Base-by-base conservation (phyloP, 2,797 vertebrate species). In the Ataeniobius toweri region DNA sequence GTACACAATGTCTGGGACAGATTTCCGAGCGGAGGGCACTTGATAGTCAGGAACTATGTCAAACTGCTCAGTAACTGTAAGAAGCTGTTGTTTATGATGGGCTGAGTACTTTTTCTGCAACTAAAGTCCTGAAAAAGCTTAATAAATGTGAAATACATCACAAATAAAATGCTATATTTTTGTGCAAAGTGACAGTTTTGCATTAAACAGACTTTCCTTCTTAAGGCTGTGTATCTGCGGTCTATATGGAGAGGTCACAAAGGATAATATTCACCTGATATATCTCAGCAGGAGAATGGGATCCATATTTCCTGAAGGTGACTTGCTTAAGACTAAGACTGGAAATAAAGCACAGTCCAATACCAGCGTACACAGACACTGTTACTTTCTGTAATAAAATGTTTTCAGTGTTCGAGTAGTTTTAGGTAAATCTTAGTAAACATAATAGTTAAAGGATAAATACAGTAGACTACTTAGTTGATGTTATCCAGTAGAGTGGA, bases 281-380 rank as follows among this genome's bases (percentile, higher is more conserved):
- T 68, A 10, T 68, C 82, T 77, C 75, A 83, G 53, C 48, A 71
- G 67, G 48, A 83, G 61, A 75, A 77, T 65, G 78, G 71, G 56
- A 10, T 73, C 36, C 18, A 73, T 53, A 76, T 83, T 48, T 81
- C 73, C 80, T 78, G 67, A 72, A 44, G 80, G 63, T 70, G 80
- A 77, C 61, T 80, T 26, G 26, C 69, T 73, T 8, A 0, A 12
- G 61, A 74, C 75, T 76, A 61, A 28, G 41, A 9, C 67, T 53
- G 13, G 73, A 67, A 71, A 16, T 31, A 13, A 77, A 77, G 56
- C 55, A 71, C 63, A 70, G 78, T 81, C 75, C 48, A 53, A 89
- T 87, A 89, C 90, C 84, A 91, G 89, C 75, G 82, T 75, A 88
- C 85, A 83, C 56, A 87, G 86, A 76, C 72, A 63, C 56, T 81